Evolutionary conservation across 2,888 invertebrate genomes (phyloP), one percentile per base, ranked within the genome.

Genomic region (Physocephala rufipes): DNA sequence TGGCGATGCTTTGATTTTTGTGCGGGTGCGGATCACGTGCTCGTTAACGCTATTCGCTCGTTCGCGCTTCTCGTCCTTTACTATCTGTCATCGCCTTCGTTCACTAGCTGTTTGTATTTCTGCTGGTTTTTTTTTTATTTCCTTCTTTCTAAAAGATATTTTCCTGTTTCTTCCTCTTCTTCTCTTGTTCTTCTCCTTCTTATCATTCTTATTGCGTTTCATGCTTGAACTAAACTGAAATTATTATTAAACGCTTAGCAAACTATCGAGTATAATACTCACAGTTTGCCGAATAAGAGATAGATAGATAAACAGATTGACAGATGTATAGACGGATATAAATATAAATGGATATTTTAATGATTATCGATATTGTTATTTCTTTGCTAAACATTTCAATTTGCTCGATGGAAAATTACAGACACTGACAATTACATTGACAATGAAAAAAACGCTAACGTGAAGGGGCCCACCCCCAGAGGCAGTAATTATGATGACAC

Each of bases 231-330:
- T 53, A 36, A 68, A 68, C 43, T 19, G 45, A 67, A 59, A 67
- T 59, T 67, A 58, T 58, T 68, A 68, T 68, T 68, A 62, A 68
- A 68, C 53, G 68, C 62, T 61, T 61, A 28, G 51, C 24, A 61
- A 62, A 68, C 62, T 68, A 68, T 68, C 62, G 68, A 68, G 62
- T 62, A 68, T 62, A 62, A 68, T 68, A 62, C 51, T 62, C 43
- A 30, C 24, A 53, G 66, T 53, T 66, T 53, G 24, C 55, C 24
- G 24, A 67, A 58, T 47, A 55, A 58, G 24, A 21, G 67, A 43
- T 36, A 36, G 36, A 36, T 4, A 36, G 36, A 36, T 36, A 36
- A 9, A 36, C 9, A 36, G 9, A 36, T 36, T 7, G 36, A 36
- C 36, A 36, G 36, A 4, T 36, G 5, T 36, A 58, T 63, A 51